Conservation (phyloP, 2,888 invertebrate genomes). For the Tetragnatha montana region DNA sequence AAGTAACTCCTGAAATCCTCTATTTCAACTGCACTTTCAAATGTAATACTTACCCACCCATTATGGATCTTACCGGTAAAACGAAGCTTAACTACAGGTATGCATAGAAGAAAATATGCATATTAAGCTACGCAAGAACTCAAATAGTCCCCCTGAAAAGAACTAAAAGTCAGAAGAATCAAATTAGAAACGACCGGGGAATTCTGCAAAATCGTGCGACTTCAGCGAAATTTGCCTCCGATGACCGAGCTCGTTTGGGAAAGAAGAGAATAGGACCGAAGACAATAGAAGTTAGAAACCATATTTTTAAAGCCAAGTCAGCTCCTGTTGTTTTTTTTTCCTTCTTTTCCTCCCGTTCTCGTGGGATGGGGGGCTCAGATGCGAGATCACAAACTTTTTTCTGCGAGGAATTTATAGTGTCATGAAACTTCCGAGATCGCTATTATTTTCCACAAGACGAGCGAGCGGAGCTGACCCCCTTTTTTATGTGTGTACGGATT, state of each 20-base stretch:
- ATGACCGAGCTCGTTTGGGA: slow-evolving; percentile 6
- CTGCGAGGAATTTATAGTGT: slow-evolving; percentile 40
- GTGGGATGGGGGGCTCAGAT: slow-evolving; percentile 42
- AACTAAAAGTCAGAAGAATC: slow-evolving; percentile 15
- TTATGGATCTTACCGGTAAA: background rate
- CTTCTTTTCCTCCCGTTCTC: background rate
- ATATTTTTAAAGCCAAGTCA: slow-evolving; percentile 52
- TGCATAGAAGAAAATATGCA: slow-evolving; percentile 14
- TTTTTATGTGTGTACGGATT: background rate
- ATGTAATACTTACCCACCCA: background rate
- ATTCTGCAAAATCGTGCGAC: background rate
- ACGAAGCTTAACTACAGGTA: too few species aligned
- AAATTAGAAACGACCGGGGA: slow-evolving; percentile 34
- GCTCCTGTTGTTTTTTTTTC: slow-evolving; percentile 7
- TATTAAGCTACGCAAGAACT: slow-evolving; percentile 22
- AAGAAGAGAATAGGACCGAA: slow-evolving; percentile 16
- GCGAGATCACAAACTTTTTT: slow-evolving; percentile 33
- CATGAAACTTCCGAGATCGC: slow-evolving; percentile 26
- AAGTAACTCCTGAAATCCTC: too few species aligned
- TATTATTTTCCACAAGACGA: slow-evolving; percentile 25
- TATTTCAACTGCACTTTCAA: background rate
- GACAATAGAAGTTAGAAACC: slow-evolving; percentile 52
- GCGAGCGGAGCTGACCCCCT: background rate
- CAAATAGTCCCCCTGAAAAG: background rate
- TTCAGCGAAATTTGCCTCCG: slow-evolving; percentile 25